Conservation (phyloP, 2,888 invertebrate species). For the Patella pellucida region DNA sequence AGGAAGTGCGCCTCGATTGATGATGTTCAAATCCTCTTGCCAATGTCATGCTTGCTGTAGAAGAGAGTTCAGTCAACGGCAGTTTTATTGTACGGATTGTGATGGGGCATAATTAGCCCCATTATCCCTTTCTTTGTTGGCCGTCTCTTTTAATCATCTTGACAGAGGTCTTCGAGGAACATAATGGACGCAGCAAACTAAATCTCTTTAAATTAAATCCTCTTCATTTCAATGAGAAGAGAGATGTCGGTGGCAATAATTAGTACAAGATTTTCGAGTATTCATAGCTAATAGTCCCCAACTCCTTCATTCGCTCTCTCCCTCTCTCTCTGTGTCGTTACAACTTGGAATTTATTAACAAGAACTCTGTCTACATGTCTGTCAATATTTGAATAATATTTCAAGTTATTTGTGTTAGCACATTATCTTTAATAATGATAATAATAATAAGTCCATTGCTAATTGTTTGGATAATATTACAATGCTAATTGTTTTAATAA, state of each 20-base stretch:
- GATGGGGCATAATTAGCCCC: constrained; percentile 1
- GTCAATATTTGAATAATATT: no score
- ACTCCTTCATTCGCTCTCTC: no score
- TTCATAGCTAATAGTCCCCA: no score
- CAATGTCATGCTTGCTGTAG: constrained; percentile 14
- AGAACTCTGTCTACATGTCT: no score
- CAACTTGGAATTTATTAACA: no score
- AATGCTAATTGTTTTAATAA: no score
- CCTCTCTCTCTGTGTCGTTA: no score
- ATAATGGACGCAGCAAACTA: not conserved
- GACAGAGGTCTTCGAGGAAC: not conserved
- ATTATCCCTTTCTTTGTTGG: constrained; percentile 4
- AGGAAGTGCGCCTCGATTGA: constrained; percentile 24
- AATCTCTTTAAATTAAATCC: constrained; percentile 7
- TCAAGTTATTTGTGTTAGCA: no score
- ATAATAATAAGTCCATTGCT: no score
- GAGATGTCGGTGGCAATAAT: not conserved
- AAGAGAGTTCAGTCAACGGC: not conserved
- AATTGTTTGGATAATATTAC: no score
- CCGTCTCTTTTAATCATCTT: constrained; percentile 1
- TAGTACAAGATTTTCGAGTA: not conserved
- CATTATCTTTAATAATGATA: no score
- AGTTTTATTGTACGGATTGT: not conserved
- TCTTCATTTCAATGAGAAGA: not conserved
- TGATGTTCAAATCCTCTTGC: constrained; percentile 16